Evolutionary conservation across 2,888 invertebrate species (phyloP), one percentile per base, ranked within the genome.

Genomic region (Sinhomidia bicolor): DNA sequence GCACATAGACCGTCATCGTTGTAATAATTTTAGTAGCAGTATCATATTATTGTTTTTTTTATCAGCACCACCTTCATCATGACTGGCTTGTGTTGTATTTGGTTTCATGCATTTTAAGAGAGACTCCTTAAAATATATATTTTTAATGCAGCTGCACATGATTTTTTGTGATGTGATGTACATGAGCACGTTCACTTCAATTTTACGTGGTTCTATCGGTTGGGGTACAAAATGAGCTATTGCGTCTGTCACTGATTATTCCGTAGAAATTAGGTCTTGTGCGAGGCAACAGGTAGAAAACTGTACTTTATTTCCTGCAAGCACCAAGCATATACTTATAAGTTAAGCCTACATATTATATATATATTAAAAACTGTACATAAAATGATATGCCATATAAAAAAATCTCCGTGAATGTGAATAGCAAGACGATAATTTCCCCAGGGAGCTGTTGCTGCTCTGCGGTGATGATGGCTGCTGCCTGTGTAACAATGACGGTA

Each of bases 391-490:
- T 20, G 60, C 36, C 12, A 23, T 68, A 36, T 36, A 60, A 44
- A 74, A 84, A 57, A 14, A n/a, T n/a, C n/a, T 54, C 74, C 54
- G 44, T 57, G 76, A 26, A 68, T 54, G 29, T 20, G 60, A 47
- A 86, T 54, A 71, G 51, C 7, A 79, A 79, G n/a, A 57, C 23
- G 85, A 78, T 85, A 65, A 60, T 78, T 85, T 80, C 79, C 79
- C 71, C 86, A 32, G 68, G 86, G 71, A 79, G 68, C 65, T 86
- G 68, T 51, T 65, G 54, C 79, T 32, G 84, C 26, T 54, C 41
- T 86, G 71, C n/a, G 74, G 84, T 80, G 86, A 79, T 86, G 85
- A 85, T 71, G 86, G 80, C 80, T 62, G 79, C 80, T 71, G 86
- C 71, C 57, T 23, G 17, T 17, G 44, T 68, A 54, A 80, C 80